These are phyloP conservation scores for Cynocephalus volans DNA, from an alignment of 2,113 vertebrate genomes.

Conservation along the genomic window DNA sequence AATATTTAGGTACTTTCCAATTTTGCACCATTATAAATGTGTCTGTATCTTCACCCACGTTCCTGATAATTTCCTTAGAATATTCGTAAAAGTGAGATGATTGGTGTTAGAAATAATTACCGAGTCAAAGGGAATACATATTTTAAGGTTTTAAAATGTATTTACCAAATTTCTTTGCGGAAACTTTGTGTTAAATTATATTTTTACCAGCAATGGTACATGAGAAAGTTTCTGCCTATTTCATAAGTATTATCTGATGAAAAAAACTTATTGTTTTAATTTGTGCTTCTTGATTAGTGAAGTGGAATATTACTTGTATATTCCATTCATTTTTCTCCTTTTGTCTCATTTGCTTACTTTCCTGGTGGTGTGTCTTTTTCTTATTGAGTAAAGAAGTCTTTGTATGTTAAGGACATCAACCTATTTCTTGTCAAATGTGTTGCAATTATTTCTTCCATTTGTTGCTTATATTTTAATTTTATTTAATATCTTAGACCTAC, in stretches of 20 bases:
- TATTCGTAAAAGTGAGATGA: not conserved
- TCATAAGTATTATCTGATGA: not conserved
- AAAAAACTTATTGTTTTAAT: not conserved
- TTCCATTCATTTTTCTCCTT: not conserved
- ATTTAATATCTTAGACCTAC: conserved; percentile 33
- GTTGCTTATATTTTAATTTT: conserved; percentile 28
- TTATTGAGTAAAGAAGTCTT: conserved; percentile 1
- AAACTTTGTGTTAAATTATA: not conserved
- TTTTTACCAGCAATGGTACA: conserved; percentile 7
- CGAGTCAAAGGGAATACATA: conserved; percentile 16
- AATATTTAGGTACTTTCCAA: not conserved
- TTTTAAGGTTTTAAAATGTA: not conserved
- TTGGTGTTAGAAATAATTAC: not conserved
- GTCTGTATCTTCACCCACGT: not conserved
- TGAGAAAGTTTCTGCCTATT: not conserved
- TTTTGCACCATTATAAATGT: not conserved
- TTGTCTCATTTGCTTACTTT: not conserved
- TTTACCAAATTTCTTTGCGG: not conserved
- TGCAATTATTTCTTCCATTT: conserved; percentile 10
- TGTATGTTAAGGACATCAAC: not conserved
- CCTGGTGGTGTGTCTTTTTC: not conserved
- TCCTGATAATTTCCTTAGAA: not conserved
- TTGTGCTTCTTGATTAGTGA: not conserved
- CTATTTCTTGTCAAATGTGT: not conserved
- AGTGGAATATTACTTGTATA: not conserved